Conservation (phyloP, 2,797 vertebrate species). For the Phrynocephalus guinanensis region DNA sequence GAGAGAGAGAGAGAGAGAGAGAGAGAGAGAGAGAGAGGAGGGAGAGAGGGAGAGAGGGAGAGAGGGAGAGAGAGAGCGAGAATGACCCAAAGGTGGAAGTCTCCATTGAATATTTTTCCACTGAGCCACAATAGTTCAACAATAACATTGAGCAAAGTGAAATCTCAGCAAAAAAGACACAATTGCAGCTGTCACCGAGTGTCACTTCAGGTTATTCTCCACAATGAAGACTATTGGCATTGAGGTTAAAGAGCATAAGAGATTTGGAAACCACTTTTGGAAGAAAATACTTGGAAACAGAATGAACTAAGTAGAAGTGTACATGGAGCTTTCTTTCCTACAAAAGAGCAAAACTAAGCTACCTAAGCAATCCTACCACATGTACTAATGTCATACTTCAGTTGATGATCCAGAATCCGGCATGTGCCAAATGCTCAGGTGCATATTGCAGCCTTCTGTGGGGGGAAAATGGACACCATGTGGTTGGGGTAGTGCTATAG, state of each 20-base stretch:
- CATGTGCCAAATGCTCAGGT: conserved; percentile 1
- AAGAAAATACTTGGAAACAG: conserved; percentile 67
- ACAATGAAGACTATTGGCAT: conserved; percentile 67
- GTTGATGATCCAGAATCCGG: conserved; percentile 1
- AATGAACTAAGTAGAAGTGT: conserved; percentile 47
- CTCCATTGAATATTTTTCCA: conserved; percentile 34
- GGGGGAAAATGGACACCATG: background rate
- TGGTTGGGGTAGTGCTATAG: background rate
- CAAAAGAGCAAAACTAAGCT: background rate
- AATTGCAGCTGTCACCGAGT: conserved; percentile 70
- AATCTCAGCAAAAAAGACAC: conserved; percentile 55
- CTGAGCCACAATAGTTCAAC: conserved; percentile 49
- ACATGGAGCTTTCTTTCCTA: conserved; percentile 31
- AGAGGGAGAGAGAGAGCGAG: background rate
- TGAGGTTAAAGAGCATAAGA: conserved; percentile 58
- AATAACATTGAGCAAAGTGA: conserved; percentile 39
- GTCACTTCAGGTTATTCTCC: conserved; percentile 67
- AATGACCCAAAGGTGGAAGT: background rate
- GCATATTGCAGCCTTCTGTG: background rate
- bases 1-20: background rate
- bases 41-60: too few relatives aligned
- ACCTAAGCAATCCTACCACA: background rate
- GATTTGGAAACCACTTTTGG: conserved; percentile 65
- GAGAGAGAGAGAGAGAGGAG: too few relatives aligned
- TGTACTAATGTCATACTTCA: conserved; percentile 36